Base-by-base conservation (phyloP, 2,888 invertebrate species). In the Ectemnius continuus region DNA sequence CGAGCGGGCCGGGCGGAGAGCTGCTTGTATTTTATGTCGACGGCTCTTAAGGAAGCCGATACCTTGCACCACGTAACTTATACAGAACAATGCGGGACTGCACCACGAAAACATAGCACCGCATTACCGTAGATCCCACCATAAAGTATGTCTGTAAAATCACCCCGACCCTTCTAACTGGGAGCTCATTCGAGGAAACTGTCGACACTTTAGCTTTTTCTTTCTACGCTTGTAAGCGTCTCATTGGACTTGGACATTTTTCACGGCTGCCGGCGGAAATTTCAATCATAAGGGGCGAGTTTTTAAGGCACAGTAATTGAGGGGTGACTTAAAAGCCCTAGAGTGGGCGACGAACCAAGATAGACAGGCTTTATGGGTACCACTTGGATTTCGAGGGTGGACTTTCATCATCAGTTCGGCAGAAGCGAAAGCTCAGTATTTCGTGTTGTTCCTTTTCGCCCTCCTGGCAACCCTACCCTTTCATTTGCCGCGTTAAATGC, bases 321-420 rank as follows among this genome's bases (percentile, higher is more conserved):
- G 66, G 47, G 70, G 61, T 47, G 52, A 46, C 16, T 63, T n/a
- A 28, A 60, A 70, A 14, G 14, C n/a, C 23, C 14, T 36, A 28
- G 26, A 71, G 67, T 16, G 36, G 5, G 8, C 61, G 14, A 14
- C 2, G 58, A 63, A 56, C 26, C 48, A 64, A 45, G 67, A 59
- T 70, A 60, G 65, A 71, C 62, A 74, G 59, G 36, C 36, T 36
- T 36, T 36, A 36, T 36, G 36, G 52, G 28, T 73, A 61, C 48
- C 36, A 28, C 64, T 77, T 13, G 63, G 68, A 67, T 71, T 72
- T 66, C 64, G 20, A 60, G 67, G 61, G 67, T 57, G 71, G 57
- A 62, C 48, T 67, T 73, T 74, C 72, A 79, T 79, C 71, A 70
- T 47, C 71, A 60, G 64, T 60, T 48, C 48, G 52, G 16, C 69